phyloP scores from a whole-genome alignment of 1,140 invertebrate species.

The Asbolus verrucosus region DNA sequence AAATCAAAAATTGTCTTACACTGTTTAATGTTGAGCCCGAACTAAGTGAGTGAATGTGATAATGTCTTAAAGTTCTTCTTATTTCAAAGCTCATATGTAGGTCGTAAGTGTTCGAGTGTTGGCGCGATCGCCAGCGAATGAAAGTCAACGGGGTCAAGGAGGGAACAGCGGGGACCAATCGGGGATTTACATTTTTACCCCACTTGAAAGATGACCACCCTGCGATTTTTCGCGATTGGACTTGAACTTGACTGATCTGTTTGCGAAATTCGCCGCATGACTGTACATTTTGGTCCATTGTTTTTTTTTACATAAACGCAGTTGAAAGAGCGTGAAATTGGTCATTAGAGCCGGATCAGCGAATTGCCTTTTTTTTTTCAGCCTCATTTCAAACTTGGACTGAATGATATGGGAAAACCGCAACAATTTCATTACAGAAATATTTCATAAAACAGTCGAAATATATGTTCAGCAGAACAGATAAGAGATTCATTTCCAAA shows the following conservation, averaged over 20 bases:
- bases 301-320: neutral
- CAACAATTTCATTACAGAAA: too few relatives aligned
- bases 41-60: slow-evolving; percentile 63
- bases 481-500: too few relatives aligned
- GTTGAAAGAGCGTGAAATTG: slow-evolving; percentile 14
- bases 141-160: slow-evolving; percentile 58
- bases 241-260: slow-evolving; percentile 37
- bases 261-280: slow-evolving; percentile 26
- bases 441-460: too few relatives aligned
- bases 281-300: slow-evolving; percentile 13
- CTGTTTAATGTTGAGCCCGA: slow-evolving; percentile 57
- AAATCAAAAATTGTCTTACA: slow-evolving; percentile 58
- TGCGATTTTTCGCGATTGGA: too few relatives aligned
- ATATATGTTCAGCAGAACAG: too few relatives aligned
- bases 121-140: slow-evolving; percentile 53
- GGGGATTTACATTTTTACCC: neutral
- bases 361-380: neutral
- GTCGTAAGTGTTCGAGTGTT: slow-evolving; percentile 57
- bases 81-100: slow-evolving; percentile 64
- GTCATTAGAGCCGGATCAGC: neutral
- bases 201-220: slow-evolving; percentile 12
- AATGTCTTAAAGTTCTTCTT: slow-evolving; percentile 64
- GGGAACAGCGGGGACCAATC: slow-evolving; percentile 44
- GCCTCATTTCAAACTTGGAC: too few relatives aligned
- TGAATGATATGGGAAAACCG: too few relatives aligned